These are phyloP conservation scores for Coptodon bakossiorum DNA, from an alignment of 2,113 vertebrate species.

Conservation along the genomic window DNA sequence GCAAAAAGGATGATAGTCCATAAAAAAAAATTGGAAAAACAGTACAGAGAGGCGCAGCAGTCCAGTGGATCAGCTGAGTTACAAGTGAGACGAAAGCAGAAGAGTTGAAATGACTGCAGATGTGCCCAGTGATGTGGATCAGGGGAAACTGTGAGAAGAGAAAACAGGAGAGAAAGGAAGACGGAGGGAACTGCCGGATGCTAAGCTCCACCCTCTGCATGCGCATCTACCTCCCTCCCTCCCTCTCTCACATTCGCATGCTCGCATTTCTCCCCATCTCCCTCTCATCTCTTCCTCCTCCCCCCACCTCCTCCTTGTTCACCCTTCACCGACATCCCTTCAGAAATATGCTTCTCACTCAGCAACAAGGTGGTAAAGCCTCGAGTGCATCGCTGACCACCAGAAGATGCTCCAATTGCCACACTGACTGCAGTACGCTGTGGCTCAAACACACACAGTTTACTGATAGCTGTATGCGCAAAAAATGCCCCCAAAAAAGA, in stretches of 20 bases:
- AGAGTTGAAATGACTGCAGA: conserved; percentile 28
- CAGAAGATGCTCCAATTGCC: conserved; percentile 10
- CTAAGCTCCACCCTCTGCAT: conserved; percentile 70
- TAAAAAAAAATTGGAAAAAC: background rate
- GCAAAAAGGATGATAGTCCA: conserved; percentile 34
- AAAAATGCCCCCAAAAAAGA: background rate
- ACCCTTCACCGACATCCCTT: conserved; percentile 70
- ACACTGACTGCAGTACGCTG: background rate
- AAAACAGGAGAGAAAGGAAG: conserved; percentile 34
- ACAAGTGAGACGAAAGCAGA: background rate
- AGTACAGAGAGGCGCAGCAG: background rate
- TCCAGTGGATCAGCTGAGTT: background rate
- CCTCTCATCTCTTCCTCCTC: conserved; percentile 33
- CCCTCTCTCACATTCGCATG: conserved; percentile 15
- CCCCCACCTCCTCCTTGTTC: conserved; percentile 45
- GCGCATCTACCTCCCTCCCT: conserved; percentile 50
- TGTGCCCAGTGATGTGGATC: background rate
- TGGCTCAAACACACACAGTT: background rate
- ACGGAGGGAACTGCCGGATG: conserved; percentile 59
- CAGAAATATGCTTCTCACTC: conserved; percentile 49
- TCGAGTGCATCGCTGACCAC: background rate
- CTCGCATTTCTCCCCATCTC: conserved; percentile 41
- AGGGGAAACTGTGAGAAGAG: conserved; percentile 7
- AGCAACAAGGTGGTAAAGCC: conserved; percentile 33
- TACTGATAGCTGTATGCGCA: background rate